A percentile compares a stretch with the other conserved stretches of the same genome.
Evolutionary conservation across 2,888 invertebrate genomes (phyloP).

Genomic region (Rotaria macrura): DNA sequence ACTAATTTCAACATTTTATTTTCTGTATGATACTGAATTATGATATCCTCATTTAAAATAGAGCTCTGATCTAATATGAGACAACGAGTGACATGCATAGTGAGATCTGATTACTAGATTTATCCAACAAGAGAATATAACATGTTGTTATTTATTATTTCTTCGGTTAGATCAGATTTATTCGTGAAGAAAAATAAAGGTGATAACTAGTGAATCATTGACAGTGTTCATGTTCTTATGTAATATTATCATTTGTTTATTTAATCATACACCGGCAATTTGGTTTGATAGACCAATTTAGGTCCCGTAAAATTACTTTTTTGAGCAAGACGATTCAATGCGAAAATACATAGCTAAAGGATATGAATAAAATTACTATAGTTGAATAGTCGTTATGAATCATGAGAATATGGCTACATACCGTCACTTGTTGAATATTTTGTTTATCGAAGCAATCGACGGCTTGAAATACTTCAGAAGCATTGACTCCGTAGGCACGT

Average conservation of each 20-base stretch:
- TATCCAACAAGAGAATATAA: conserved; percentile 52
- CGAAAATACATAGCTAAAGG: conserved; percentile 7
- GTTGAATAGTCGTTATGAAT: background rate
- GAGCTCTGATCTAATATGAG: conserved; percentile 65
- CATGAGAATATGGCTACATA: conserved; percentile 58
- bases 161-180: background rate
- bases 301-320: conserved; percentile 14
- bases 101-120: conserved; percentile 85
- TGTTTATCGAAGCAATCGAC: conserved; percentile 93
- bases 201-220: background rate
- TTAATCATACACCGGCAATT: background rate
- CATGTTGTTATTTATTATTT: background rate
- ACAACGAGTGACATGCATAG: conserved; percentile 90
- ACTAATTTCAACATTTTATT: too few species aligned
- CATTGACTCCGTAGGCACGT: conserved; percentile 87
- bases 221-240: background rate
- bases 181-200: background rate
- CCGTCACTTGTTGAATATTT: conserved; percentile 88
- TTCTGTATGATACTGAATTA: too few species aligned
- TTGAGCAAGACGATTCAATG: background rate
- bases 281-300: background rate
- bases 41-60: too few species aligned
- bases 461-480: conserved; percentile 97
- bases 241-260: background rate
- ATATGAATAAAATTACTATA: background rate